phyloP scores from a whole-genome alignment of 1,140 invertebrate genomes.

The Caenorhabditis tropicalis region DNA sequence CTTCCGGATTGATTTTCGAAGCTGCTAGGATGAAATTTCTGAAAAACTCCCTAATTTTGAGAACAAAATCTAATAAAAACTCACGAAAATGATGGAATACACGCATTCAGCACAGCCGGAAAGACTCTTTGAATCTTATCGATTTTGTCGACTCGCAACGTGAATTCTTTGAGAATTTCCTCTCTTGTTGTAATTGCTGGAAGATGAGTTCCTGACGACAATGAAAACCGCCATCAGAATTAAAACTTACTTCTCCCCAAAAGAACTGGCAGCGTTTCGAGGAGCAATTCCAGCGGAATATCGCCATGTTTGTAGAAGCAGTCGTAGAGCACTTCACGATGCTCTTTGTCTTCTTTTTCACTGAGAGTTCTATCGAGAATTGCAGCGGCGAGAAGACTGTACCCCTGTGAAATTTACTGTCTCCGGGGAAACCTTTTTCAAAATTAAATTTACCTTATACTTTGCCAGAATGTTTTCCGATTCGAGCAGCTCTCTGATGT shows the following conservation, averaged over 20 bases:
- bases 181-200: background rate
- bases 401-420: constrained; percentile 12
- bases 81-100: background rate
- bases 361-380: background rate
- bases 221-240: background rate
- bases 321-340: background rate
- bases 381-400: background rate
- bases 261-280: background rate
- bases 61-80: background rate
- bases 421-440: too few relatives aligned
- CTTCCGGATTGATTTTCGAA: background rate
- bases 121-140: background rate
- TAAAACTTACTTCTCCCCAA: background rate
- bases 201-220: background rate
- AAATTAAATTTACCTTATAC: too few relatives aligned
- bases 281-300: background rate
- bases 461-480: background rate
- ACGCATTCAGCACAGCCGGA: background rate
- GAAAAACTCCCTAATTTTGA: background rate
- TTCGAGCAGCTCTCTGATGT: background rate
- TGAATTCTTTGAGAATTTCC: background rate
- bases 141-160: background rate
- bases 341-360: background rate
- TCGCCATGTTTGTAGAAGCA: background rate
- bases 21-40: background rate